Percentiles rank a stretch among this genome's conserved stretches.
phyloP scores from a whole-genome alignment of 2,113 vertebrate species.

The Girardinichthys multiradiatus region DNA sequence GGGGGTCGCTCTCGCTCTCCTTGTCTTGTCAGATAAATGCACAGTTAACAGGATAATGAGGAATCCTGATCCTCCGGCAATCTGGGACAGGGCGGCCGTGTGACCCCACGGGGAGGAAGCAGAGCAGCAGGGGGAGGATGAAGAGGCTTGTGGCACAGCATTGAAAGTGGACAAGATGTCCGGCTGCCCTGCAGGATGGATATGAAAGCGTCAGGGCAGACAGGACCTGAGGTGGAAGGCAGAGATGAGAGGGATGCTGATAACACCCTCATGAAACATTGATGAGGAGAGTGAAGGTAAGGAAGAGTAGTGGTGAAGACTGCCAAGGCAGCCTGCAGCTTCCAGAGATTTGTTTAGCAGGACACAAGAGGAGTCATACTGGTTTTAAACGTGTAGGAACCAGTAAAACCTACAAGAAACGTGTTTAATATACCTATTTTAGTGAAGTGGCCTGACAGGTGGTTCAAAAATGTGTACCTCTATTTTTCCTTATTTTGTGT shows the following conservation, averaged over 20 bases:
- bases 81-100: conserved; percentile 78
- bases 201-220: conserved; percentile 56
- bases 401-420: conserved; percentile 13
- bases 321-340: conserved; percentile 41
- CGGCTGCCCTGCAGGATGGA: conserved; percentile 46
- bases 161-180: conserved; percentile 46
- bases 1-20: conserved; percentile 86
- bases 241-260: conserved; percentile 64
- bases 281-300: conserved; percentile 63
- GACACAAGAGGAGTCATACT: conserved; percentile 13
- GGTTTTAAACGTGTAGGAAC: conserved; percentile 27
- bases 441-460: neutral
- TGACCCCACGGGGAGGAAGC: conserved; percentile 73
- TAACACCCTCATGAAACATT: conserved; percentile 68
- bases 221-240: conserved; percentile 48
- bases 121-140: conserved; percentile 59
- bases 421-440: conserved; percentile 10
- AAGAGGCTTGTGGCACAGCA: conserved; percentile 49
- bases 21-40: conserved; percentile 98
- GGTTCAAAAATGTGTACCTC: neutral
- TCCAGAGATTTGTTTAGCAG: conserved; percentile 46
- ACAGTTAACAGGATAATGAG: conserved; percentile 98
- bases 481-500: no score
- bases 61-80: conserved; percentile 85
- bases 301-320: conserved; percentile 36